These are phyloP conservation scores for Chydorus sphaericus DNA, from an alignment of 2,888 invertebrate genomes.

Conservation along the genomic window DNA sequence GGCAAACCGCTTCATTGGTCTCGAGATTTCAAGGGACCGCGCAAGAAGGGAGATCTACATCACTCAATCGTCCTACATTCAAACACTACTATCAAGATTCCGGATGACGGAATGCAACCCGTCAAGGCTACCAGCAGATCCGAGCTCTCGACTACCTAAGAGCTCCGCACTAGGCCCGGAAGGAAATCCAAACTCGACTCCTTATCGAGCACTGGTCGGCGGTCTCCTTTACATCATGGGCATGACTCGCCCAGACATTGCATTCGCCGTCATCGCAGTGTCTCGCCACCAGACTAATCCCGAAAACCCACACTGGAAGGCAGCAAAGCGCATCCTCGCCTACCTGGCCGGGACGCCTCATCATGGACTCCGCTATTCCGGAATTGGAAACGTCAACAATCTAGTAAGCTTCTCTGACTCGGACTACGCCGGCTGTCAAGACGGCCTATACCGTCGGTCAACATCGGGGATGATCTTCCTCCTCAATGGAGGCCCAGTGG, in stretches of 20 bases:
- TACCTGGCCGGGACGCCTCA: not conserved
- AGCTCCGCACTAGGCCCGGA: not conserved
- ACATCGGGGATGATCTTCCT: not conserved
- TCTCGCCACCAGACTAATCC: not conserved
- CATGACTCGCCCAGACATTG: not conserved
- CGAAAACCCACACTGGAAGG: not conserved
- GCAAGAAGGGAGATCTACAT: not conserved
- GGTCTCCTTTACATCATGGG: not conserved
- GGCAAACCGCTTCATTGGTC: not conserved
- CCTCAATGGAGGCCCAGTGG: not conserved
- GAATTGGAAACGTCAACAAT: not conserved
- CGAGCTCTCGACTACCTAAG: not conserved
- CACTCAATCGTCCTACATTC: not conserved
- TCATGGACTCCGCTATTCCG: not conserved
- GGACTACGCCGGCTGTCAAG: not conserved
- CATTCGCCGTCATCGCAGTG: not conserved
- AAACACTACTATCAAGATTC: not conserved
- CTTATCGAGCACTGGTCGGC: not conserved
- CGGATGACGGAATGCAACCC: not conserved
- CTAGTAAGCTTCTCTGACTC: not conserved
- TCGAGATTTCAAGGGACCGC: not conserved
- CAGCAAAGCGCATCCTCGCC: not conserved
- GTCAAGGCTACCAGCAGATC: not conserved
- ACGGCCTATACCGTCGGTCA: not conserved
- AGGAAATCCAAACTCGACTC: not conserved